Percentiles rank a stretch among this genome's conserved stretches.
phyloP scores from a whole-genome alignment of 2,797 vertebrate genomes.

The Poeciliopsis paucimaculata region DNA sequence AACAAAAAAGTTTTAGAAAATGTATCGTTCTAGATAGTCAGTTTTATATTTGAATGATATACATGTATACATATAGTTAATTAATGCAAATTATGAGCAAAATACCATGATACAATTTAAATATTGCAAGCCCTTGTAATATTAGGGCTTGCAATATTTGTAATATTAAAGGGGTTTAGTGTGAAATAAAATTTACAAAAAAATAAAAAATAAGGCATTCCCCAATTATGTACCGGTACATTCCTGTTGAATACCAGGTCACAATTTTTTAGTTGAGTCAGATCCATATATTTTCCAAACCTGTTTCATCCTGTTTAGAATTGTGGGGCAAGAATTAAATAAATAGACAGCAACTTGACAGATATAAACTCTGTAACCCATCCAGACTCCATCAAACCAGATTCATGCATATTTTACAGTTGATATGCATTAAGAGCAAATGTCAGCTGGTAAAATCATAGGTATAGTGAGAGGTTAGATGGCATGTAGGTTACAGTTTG shows the following conservation, averaged over 20 bases:
- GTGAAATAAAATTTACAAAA: not conserved
- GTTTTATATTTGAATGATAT: not conserved
- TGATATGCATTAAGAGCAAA: constrained; percentile 12
- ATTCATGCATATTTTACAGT: constrained; percentile 28
- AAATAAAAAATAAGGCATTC: not conserved
- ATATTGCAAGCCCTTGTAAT: not conserved
- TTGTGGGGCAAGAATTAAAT: not conserved
- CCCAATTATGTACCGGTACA: not conserved
- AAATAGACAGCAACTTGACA: not conserved
- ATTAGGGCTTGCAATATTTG: no score
- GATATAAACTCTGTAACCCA: not conserved
- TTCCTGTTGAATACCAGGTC: not conserved
- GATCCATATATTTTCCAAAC: not conserved
- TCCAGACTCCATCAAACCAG: constrained; percentile 15
- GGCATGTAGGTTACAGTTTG: constrained; percentile 18
- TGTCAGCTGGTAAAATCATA: constrained; percentile 3
- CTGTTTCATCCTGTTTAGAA: not conserved
- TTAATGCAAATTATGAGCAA: not conserved
- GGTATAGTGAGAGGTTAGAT: constrained; percentile 12
- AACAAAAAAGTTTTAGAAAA: not conserved
- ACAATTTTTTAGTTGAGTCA: not conserved
- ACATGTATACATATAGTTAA: not conserved
- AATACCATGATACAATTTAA: not conserved
- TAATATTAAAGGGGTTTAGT: not conserved
- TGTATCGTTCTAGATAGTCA: not conserved